Conservation (phyloP, 2,888 invertebrate genomes). For the Phyto melanocephala region DNA sequence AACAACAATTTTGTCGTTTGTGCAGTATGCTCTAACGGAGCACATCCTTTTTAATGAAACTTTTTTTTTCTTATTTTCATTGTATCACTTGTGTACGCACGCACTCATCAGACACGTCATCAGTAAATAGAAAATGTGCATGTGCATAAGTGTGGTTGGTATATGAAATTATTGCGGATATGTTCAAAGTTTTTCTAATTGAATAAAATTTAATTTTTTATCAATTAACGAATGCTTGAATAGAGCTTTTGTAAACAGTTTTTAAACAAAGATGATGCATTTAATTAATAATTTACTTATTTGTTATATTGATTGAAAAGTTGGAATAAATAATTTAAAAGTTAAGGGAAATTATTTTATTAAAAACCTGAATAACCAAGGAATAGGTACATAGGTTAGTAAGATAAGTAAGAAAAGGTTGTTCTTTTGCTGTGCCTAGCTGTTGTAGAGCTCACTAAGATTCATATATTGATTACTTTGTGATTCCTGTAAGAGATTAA, state of each 20-base stretch:
- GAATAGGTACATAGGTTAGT: no score
- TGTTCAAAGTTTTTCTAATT: neutral
- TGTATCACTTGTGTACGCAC: neutral
- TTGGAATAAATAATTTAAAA: no score
- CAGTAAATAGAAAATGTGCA: neutral
- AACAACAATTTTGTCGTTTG: neutral
- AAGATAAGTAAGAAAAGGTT: no score
- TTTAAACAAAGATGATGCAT: neutral
- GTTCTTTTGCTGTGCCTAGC: no score
- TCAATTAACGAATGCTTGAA: neutral
- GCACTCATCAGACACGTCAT: slow-evolving; percentile 21
- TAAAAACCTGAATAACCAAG: no score
- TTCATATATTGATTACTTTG: no score
- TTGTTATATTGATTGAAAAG: neutral
- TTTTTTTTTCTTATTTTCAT: neutral
- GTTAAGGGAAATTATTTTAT: no score
- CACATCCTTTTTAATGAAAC: slow-evolving; percentile 6
- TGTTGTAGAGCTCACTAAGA: no score
- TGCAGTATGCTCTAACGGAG: slow-evolving; percentile 14
- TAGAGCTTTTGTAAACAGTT: neutral
- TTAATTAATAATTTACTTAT: neutral
- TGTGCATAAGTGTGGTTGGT: neutral
- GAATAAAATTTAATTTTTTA: slow-evolving; percentile 7
- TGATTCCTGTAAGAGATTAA: no score
- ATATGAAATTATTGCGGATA: neutral